These are phyloP conservation scores for Oscheius sp. DNA, from an alignment of 1,140 invertebrate species.

Conservation along the genomic window DNA sequence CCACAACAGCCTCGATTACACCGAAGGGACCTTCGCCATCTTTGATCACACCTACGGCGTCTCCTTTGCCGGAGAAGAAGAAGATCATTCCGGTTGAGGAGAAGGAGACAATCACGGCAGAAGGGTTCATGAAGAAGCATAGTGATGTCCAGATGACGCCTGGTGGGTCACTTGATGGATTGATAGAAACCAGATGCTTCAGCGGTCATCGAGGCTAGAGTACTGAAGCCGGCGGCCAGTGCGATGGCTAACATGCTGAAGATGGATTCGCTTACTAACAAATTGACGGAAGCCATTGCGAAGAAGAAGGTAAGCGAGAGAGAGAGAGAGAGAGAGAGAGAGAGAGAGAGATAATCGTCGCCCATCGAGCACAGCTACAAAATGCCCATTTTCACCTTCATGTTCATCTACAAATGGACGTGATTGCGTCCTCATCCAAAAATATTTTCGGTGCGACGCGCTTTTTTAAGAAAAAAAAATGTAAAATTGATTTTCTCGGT, in stretches of 20 bases:
- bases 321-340: no score
- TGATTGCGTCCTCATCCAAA: no score
- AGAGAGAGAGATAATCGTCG: no score
- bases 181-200: conserved; percentile 1
- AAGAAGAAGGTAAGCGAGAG: conserved; percentile 3
- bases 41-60: not conserved
- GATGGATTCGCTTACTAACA: not conserved
- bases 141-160: conserved; percentile 5
- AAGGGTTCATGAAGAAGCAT: conserved; percentile 1
- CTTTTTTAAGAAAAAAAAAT: no score
- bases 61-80: not conserved
- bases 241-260: conserved; percentile 14
- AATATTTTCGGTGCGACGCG: no score
- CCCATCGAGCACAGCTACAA: no score
- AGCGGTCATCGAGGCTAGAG: not conserved
- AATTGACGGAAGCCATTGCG: not conserved
- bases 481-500: no score
- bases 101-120: not conserved
- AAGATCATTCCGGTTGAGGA: not conserved
- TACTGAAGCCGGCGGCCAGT: not conserved
- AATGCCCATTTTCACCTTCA: no score
- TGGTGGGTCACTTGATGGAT: not conserved
- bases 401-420: no score
- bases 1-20: not conserved
- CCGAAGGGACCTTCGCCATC: not conserved